phyloP scores from a whole-genome alignment of 2,797 vertebrate species.

The Mus caroli region DNA sequence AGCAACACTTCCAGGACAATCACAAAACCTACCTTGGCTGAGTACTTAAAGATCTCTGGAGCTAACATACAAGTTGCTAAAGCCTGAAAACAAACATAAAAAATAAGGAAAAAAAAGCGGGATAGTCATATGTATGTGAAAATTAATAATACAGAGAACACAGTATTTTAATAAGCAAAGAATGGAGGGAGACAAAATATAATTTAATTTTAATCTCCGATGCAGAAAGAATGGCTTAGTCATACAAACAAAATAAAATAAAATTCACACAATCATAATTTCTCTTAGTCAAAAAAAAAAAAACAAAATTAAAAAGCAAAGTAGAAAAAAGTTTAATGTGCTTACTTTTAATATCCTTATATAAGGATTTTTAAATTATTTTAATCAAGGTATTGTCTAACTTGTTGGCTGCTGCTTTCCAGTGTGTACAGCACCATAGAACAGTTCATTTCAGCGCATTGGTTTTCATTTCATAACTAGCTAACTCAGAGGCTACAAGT shows the following conservation, averaged over 20 bases:
- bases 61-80: not conserved
- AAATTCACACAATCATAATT: constrained; percentile 11
- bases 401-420: not conserved
- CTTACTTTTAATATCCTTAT: constrained; percentile 43
- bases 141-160: constrained; percentile 47
- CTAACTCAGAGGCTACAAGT: not conserved
- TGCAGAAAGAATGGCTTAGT: constrained; percentile 46
- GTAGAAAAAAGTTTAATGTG: constrained; percentile 39
- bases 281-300: constrained; percentile 69
- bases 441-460: not conserved
- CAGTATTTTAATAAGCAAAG: constrained; percentile 63
- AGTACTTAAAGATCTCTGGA: not conserved
- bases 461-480: not conserved
- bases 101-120: constrained; percentile 21
- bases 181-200: constrained; percentile 25
- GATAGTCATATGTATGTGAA: not conserved
- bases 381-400: not conserved
- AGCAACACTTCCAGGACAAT: not conserved
- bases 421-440: not conserved
- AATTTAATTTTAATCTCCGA: constrained; percentile 62
- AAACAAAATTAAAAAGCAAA: constrained; percentile 46
- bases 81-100: not conserved
- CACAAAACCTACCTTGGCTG: not conserved
- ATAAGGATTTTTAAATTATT: not conserved
- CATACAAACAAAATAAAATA: constrained; percentile 21